Conservation (phyloP, 2,888 invertebrate genomes). For the Endotricha flammealis region DNA sequence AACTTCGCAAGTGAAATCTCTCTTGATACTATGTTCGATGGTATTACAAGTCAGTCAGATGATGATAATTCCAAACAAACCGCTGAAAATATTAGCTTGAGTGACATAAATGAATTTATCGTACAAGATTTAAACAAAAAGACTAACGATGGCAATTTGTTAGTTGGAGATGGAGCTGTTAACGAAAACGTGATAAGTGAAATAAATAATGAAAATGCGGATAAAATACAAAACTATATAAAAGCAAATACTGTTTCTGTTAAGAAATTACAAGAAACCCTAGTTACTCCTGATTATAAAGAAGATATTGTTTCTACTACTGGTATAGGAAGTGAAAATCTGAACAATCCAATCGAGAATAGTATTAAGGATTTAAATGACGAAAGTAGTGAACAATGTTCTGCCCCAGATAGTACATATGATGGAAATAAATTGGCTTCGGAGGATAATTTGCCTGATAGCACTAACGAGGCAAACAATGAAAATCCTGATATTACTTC, state of each 20-base stretch:
- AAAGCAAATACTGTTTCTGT: no score
- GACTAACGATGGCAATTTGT: constrained; percentile 2
- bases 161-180: no score
- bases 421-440: constrained; percentile 29
- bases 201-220: neutral
- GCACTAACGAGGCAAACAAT: constrained; percentile 43
- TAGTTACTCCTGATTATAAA: neutral
- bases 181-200: constrained; percentile 10
- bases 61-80: constrained; percentile 11
- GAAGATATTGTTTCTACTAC: constrained; percentile 10
- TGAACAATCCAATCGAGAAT: no score
- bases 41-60: constrained; percentile 28
- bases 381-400: constrained; percentile 23
- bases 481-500: constrained; percentile 48
- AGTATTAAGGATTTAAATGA: constrained; percentile 15
- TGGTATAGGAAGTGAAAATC: neutral
- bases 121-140: constrained; percentile 25
- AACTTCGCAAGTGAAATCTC: constrained; percentile 45
- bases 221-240: no score
- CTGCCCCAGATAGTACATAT: constrained; percentile 58
- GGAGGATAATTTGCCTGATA: constrained; percentile 39
- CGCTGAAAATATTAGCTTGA: constrained; percentile 25
- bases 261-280: no score
- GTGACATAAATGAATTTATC: constrained; percentile 28
- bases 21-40: constrained; percentile 44